Evolutionary conservation across 1,140 invertebrate species (phyloP).

Genomic region (Cepaea nemoralis): DNA sequence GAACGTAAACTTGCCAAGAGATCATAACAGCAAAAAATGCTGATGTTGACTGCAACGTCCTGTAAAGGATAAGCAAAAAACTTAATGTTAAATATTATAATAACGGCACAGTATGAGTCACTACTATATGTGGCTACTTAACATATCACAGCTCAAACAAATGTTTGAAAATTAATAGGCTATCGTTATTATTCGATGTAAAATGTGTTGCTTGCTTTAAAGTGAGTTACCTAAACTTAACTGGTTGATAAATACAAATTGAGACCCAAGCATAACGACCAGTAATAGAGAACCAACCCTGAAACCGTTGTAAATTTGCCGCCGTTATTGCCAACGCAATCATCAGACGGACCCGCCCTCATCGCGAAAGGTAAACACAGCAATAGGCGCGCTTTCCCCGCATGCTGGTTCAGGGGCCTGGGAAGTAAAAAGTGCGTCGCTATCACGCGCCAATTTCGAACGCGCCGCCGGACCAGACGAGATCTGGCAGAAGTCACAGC

Average conservation of each 20-base stretch:
- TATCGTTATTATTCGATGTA: too few relatives aligned
- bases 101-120: too few relatives aligned
- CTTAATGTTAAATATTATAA: too few relatives aligned
- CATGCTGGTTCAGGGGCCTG: constrained; percentile 48
- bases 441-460: constrained; percentile 71
- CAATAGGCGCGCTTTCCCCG: constrained; percentile 2
- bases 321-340: not conserved
- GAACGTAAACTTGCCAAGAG: too few relatives aligned
- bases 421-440: constrained; percentile 46
- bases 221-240: too few relatives aligned
- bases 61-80: too few relatives aligned
- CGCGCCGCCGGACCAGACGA: constrained; percentile 46
- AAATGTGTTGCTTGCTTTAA: too few relatives aligned
- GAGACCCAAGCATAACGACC: not conserved
- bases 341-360: not conserved
- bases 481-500: constrained; percentile 26
- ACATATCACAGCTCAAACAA: too few relatives aligned
- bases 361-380: constrained; percentile 17
- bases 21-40: too few relatives aligned
- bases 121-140: too few relatives aligned
- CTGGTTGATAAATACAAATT: not conserved
- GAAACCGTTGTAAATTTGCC: not conserved
- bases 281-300: not conserved
- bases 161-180: too few relatives aligned
- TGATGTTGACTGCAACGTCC: too few relatives aligned